Conservation (phyloP, 2,888 invertebrate genomes). For the Lasioglossum lativentre region DNA sequence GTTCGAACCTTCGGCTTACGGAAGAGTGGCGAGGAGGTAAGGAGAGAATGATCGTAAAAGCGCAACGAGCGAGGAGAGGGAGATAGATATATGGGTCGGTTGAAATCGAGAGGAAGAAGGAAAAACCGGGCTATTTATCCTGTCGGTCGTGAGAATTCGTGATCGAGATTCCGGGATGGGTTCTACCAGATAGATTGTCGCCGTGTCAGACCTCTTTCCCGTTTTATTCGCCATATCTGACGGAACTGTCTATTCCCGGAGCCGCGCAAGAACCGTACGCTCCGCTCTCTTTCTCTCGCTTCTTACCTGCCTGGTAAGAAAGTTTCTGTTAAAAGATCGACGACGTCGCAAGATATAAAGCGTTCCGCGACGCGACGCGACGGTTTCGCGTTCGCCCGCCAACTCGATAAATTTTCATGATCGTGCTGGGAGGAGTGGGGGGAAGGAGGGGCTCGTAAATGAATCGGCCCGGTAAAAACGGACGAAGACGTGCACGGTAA, state of each 20-base stretch:
- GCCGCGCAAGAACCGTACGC: slow-evolving; percentile 8
- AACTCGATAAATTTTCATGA: slow-evolving; percentile 56
- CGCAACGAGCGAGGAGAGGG: slow-evolving; percentile 15
- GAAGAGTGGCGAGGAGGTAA: slow-evolving; percentile 39
- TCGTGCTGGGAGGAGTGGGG: slow-evolving; percentile 7
- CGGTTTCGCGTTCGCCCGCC: background rate
- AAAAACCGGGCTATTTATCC: slow-evolving; percentile 61
- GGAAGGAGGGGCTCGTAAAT: slow-evolving; percentile 21
- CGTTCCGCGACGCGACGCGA: background rate
- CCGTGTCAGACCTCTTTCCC: background rate
- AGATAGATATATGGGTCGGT: slow-evolving; percentile 3
- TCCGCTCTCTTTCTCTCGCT: background rate
- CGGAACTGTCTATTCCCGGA: slow-evolving; percentile 9
- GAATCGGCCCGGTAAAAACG: slow-evolving; percentile 48
- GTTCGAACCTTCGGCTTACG: slow-evolving; percentile 52
- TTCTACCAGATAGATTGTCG: slow-evolving; percentile 29
- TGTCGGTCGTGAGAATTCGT: slow-evolving; percentile 42
- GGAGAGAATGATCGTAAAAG: slow-evolving; percentile 52
- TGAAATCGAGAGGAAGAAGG: slow-evolving; percentile 9
- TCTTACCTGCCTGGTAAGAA: slow-evolving; percentile 1
- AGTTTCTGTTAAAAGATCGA: slow-evolving; percentile 12
- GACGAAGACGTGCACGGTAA: slow-evolving; percentile 58
- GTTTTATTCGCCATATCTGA: slow-evolving; percentile 17
- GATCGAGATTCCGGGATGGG: slow-evolving; percentile 55
- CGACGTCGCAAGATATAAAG: slow-evolving; percentile 2